Evolutionary conservation across 2,888 invertebrate genomes (phyloP).

Genomic region (Ichneumon xanthorius): DNA sequence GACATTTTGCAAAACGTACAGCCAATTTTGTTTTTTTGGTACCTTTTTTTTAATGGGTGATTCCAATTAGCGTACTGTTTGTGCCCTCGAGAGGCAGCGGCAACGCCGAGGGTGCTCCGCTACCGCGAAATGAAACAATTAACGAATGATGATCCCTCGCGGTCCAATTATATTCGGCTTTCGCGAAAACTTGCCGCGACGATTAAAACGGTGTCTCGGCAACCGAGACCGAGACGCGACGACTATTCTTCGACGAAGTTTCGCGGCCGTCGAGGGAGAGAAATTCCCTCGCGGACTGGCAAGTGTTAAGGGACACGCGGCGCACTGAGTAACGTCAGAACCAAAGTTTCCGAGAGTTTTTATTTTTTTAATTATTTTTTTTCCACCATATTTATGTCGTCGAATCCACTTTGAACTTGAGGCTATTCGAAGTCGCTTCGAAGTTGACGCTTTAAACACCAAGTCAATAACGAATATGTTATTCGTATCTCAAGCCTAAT

Average conservation of each 20-base stretch:
- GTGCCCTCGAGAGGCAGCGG: background rate
- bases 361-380: background rate
- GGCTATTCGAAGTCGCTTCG: too few species aligned
- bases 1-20: background rate
- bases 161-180: slow-evolving; percentile 7
- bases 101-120: background rate
- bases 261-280: background rate
- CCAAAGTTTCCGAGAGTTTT: background rate
- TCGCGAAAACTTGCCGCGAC: background rate
- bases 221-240: background rate
- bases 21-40: background rate
- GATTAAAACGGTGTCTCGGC: background rate
- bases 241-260: background rate
- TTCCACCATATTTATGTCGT: too few species aligned
- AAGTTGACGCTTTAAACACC: too few species aligned
- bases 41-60: background rate
- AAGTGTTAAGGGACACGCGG: background rate
- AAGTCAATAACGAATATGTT: too few species aligned
- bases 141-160: slow-evolving; percentile 20
- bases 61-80: slow-evolving; percentile 7
- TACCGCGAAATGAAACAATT: slow-evolving; percentile 25
- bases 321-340: background rate
- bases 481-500: too few species aligned
- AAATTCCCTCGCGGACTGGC: background rate
- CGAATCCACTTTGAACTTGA: too few species aligned